Base-by-base conservation (phyloP, 2,888 invertebrate species). In the Perithous albicinctus region DNA sequence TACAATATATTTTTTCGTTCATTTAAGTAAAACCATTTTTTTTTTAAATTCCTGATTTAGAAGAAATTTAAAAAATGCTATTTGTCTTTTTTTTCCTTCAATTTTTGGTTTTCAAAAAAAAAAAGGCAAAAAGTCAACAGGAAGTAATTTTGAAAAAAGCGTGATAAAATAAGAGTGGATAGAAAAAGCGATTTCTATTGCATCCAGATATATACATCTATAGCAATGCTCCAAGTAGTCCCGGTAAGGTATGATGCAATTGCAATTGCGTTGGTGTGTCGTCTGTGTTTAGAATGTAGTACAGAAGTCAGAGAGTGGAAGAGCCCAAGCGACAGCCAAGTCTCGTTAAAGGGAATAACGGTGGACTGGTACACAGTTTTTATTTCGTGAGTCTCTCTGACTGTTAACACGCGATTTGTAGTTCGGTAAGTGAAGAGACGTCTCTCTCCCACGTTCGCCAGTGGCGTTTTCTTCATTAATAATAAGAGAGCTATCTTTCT, bases 401-500 rank as follows among this genome's bases (percentile, higher is more conserved):
- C n/a, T n/a, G n/a, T n/a, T n/a, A n/a, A n/a, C n/a, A n/a, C n/a
- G n/a, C n/a, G 29, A 29, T 4, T 29, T 29, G 29, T 5, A 38
- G 10, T 10, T 15, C n/a, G 43, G n/a, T 43, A 15, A n/a, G n/a
- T 15, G 43, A 15, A 29, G 43, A 43, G 15, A 43, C 43, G n/a
- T 43, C 3, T 15, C 15, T n/a, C 5, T 2, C 29, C 3, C 3
- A 4, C 5, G n/a, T 43, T 43, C 43, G 48, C 48, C 8, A 23
- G 2, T n/a, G n/a, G n/a, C 23, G 15, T 59, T 59, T 72, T 72
- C 43, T 46, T 63, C 51, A 12, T n/a, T n/a, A n/a, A n/a, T n/a
- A n/a, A n/a, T n/a, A n/a, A n/a, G n/a, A n/a, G n/a, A n/a, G n/a
- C n/a, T n/a, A n/a, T n/a, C n/a, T n/a, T n/a, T n/a, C n/a, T n/a